Base-by-base conservation (phyloP, 35 echinoderm and acorn worm species). In the Acanthaster planci region DNA sequence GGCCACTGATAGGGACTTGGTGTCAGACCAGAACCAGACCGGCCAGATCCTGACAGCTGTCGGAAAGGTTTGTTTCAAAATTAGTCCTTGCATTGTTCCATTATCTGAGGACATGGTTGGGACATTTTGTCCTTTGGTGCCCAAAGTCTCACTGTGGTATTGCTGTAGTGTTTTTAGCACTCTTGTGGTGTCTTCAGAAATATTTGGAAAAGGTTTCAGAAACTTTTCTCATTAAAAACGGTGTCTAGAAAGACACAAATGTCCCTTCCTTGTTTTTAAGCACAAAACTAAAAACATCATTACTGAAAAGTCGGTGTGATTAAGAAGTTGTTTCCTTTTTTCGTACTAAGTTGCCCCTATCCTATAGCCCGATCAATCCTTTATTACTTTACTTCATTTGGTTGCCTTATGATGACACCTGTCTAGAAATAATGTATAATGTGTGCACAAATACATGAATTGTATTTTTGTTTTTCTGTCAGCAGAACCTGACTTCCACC, bases 1-100 rank as follows among this genome's bases (percentile, higher is more conserved):
- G 53, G 86, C 86, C 32, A 77, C 84, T 47, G 82, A 93, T 8
- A 93, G 80, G 30, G 86, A 93, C 32, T 38, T 89, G 23, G 38
- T 19, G 58, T 83, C 60, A 8, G 36, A 84, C 52, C 50, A 76
- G 31, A 78, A 52, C 44, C 58, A 64, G 1, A 89, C 84, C 55
- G 40, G 81, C 37, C 51, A 38, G 22, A 89, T 93, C 15, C 27
- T 93, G 31, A 37, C 56, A 52, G 44, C 51, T 19, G 85, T 89
- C 4, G 81, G 35, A 39, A 93, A 89, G 81, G 86, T 93, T 52
- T 75, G 37, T 17, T 51, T 37, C 12, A 4, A 47, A 47, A 47
- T 47, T 47, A 79, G 39, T 35, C 8, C 5, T 8, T 79, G 23
- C 2, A 36, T 32, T 39, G 52, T 17, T n/a, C 30, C 32, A 29